Base-by-base conservation (phyloP, 2,888 invertebrate species). In the Steinernema hermaphroditum region DNA sequence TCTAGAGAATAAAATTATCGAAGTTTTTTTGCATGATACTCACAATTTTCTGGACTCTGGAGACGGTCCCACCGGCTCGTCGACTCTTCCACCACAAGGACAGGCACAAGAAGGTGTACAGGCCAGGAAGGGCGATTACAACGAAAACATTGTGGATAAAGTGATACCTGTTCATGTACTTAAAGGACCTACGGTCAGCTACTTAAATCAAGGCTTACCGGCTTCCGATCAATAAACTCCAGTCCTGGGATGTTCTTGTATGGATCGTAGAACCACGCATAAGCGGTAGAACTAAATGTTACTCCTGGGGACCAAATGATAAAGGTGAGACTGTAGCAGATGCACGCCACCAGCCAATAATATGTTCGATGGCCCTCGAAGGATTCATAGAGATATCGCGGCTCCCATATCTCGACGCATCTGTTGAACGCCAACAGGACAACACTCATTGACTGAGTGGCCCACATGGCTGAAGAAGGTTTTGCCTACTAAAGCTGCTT, bases 221-320 rank as follows among this genome's bases (percentile, higher is more conserved):
- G 50, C 1, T 1, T 4, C 12, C 24, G 19, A 22, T 50, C 50
- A 2, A 50, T 50, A 22, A 50, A 50, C 50, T 50, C 50, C 2
- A 50, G 24, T 2, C 50, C 50, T 22, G 50, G 50, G 4, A 50
- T 19, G 24, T 50, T 50, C 50, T 22, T 24, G 24, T 50, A 50
- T 22, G 50, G 50, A 22, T 50, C 50, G 24, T 50, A 24, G 50
- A 50, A 50, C 50, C 50, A 50, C 22, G 50, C 50, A 24, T 50
- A 50, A 22, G 22, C 12, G 12, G 50, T 50, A 4, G 50, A n/a
- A 12, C 50, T 50, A 24, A 50, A 50, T 24, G 24, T 8, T 24
- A 50, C 24, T 22, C 50, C 50, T 1, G 50, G 50, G 1, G 50
- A n/a, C 50, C 50, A 50, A 24, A 50, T 22, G 22, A 50, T 24